phyloP scores from a whole-genome alignment of 2,113 vertebrate species.

The Barnardius zonarius region DNA sequence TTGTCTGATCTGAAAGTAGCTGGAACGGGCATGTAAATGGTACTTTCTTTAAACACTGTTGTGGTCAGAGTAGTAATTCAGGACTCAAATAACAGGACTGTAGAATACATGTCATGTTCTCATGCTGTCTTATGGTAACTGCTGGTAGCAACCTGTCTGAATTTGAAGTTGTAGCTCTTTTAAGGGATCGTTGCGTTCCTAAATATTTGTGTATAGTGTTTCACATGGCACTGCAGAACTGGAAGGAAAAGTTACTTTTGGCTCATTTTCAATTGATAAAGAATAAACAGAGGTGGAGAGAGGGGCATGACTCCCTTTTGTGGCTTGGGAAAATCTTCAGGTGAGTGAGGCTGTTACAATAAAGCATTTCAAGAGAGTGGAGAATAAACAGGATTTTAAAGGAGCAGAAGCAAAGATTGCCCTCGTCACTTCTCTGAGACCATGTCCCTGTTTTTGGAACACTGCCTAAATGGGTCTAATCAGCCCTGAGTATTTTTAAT shows the following conservation, averaged over 20 bases:
- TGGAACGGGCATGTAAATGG: background rate
- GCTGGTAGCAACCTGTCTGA: background rate
- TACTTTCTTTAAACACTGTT: background rate
- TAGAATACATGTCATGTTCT: background rate
- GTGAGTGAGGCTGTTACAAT: background rate
- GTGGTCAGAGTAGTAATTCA: background rate
- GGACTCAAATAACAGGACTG: background rate
- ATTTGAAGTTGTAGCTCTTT: background rate
- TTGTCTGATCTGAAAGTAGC: background rate
- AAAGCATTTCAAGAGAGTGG: background rate
- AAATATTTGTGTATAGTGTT: background rate
- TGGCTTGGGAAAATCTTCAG: background rate
- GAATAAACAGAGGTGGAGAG: background rate
- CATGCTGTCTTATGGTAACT: background rate
- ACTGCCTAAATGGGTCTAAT: background rate
- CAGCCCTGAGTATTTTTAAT: background rate
- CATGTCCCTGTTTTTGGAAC: background rate
- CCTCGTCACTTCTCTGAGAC: background rate
- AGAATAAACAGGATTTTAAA: background rate
- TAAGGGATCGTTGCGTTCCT: background rate
- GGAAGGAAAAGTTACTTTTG: background rate
- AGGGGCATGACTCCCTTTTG: background rate
- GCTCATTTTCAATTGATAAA: background rate
- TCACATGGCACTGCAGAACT: background rate
- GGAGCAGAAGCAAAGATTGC: background rate